Conservation (phyloP, 2,113 vertebrate genomes). For the Callocephalon fimbriatum region DNA sequence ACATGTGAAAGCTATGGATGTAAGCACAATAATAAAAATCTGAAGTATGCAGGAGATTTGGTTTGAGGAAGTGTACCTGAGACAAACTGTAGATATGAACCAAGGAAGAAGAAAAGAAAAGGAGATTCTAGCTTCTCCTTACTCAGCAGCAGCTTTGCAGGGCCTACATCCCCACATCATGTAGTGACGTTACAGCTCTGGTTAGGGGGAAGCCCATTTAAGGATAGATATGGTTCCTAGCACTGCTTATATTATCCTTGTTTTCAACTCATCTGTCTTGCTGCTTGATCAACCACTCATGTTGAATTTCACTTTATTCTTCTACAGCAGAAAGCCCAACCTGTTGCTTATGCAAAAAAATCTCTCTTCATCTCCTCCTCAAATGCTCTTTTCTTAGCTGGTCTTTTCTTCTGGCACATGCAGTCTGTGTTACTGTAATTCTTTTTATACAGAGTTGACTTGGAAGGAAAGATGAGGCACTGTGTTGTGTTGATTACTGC, state of each 20-base stretch:
- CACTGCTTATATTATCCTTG: background rate
- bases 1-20: background rate
- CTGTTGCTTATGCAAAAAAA: background rate
- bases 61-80: background rate
- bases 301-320: background rate
- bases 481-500: background rate
- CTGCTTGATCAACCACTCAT: background rate
- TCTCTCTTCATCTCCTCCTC: background rate
- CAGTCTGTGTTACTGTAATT: background rate
- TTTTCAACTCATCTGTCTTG: background rate
- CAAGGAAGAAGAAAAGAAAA: background rate
- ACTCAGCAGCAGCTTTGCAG: background rate
- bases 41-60: background rate
- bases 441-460: background rate
- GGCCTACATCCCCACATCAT: background rate
- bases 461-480: background rate
- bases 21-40: background rate
- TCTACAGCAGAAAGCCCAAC: background rate
- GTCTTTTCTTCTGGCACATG: background rate
- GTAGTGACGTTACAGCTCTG: background rate
- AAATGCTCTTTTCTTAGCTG: background rate
- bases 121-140: background rate
- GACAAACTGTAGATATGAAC: background rate
- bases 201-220: background rate
- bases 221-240: background rate